phyloP scores from a whole-genome alignment of 2,113 vertebrate species.

The Limnothrissa miodon region DNA sequence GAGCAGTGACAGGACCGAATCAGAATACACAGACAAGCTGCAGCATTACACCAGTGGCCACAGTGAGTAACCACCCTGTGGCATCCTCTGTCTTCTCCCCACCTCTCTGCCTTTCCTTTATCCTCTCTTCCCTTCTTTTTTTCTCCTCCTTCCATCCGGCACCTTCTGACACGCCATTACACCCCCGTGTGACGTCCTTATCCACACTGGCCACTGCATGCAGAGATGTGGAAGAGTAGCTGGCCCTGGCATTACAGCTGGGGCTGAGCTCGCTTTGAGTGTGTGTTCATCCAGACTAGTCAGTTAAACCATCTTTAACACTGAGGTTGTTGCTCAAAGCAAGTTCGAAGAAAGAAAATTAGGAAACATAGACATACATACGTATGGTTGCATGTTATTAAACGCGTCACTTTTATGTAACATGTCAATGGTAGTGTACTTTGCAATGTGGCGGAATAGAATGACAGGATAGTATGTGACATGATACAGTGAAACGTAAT shows the following conservation, averaged over 20 bases:
- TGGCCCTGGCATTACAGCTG: neutral
- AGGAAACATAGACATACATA: neutral
- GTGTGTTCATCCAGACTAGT: neutral
- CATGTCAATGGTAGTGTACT: neutral
- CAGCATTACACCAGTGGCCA: slow-evolving; percentile 97
- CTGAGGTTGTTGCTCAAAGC: neutral
- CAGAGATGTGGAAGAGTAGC: neutral
- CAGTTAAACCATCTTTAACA: neutral
- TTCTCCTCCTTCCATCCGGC: neutral
- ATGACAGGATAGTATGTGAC: too few species aligned
- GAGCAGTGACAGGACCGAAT: slow-evolving; percentile 85
- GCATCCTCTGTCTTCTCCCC: neutral
- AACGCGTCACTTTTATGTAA: neutral
- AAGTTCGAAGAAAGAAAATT: neutral
- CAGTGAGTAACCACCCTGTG: slow-evolving; percentile 78
- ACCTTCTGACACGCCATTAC: neutral
- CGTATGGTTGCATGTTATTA: neutral
- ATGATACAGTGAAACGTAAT: neutral
- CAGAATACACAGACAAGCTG: slow-evolving; percentile 94
- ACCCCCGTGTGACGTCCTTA: neutral
- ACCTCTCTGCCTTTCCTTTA: neutral
- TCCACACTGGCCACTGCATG: neutral
- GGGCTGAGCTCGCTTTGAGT: neutral
- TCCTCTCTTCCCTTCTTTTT: neutral
- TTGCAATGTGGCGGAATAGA: neutral